A percentile compares a stretch with the other conserved stretches of the same genome.
phyloP scores from a whole-genome alignment of 2,797 vertebrate genomes.

The Sternotherus odoratus region DNA sequence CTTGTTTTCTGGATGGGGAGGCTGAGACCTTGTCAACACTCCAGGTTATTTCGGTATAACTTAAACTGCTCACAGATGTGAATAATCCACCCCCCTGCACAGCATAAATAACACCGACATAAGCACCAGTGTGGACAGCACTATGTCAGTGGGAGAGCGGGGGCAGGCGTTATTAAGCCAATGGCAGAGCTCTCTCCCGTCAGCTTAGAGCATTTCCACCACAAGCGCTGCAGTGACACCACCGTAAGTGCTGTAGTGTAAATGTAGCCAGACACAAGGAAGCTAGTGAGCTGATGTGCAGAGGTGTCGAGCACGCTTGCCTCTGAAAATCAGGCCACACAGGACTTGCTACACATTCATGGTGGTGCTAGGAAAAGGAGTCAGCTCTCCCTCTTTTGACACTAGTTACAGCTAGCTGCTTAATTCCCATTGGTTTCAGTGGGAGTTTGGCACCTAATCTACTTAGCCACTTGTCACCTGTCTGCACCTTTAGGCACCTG shows the following conservation, averaged over 20 bases:
- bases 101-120: too few species aligned
- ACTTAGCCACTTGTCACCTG: background rate
- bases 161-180: too few species aligned
- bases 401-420: too few species aligned
- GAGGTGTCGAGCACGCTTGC: background rate
- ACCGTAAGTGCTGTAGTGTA: too few species aligned
- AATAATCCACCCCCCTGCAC: too few species aligned
- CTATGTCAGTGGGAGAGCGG: too few species aligned
- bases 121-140: too few species aligned
- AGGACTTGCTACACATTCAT: background rate
- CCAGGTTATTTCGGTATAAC: too few species aligned
- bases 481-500: background rate
- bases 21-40: background rate
- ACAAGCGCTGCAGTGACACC: too few species aligned
- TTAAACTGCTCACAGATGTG: too few species aligned
- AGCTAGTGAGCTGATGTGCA: background rate
- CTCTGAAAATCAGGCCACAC: background rate
- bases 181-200: too few species aligned
- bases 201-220: too few species aligned
- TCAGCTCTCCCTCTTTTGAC: background rate
- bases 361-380: background rate
- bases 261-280: background rate
- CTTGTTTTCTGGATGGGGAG: background rate
- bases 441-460: background rate
- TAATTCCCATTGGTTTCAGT: background rate